Evolutionary conservation across 2,888 invertebrate species (phyloP), one percentile per base, ranked within the genome.

Genomic region (Pedicia rivosa): DNA sequence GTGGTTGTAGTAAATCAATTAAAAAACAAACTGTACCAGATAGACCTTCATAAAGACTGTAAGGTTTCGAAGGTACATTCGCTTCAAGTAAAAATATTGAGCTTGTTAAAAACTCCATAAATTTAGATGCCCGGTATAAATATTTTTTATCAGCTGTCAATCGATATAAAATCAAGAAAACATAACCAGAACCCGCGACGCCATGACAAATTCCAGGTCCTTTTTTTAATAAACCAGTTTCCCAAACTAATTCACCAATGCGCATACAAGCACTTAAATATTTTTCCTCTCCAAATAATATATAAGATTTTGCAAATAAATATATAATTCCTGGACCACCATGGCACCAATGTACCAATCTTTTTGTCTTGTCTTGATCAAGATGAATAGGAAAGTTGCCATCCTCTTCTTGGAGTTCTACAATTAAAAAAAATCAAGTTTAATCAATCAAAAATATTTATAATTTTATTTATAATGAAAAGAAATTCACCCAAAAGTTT

Each of bases 161-260:
- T 43, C 84, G 68, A 51, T 81, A 75, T 7, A 88, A 59, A 1
- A 86, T 58, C 30, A 88, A 59, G 48, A 86, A 83, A 0, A 76
- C 79, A 57, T 86, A 86, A 10, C 76, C 86, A 56, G 74, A 84
- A 22, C 87, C 87, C 14, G 80, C 78, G 1, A 87, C 68, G 2
- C 91, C 91, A 51, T 92, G 90, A 52, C 90, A 91, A 41, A 91
- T 74, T 1, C 88, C 86, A 7, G 88, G 87, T 0, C 91, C 90
- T 58, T 91, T 91, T 44, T 69, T 72, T 24, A 91, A 63, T 20
- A 91, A 63, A 0, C 91, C 91, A 51, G 76, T 78, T 14, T 67
- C 59, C 91, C 91, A 91, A 3, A 86, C 74, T 13, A 84, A 56
- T 37, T 90, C 81, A 0, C 73, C 79, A 44, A 78, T 75, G 41